Conservation (phyloP, 2,113 vertebrate species). For the Sceloporus undulatus region DNA sequence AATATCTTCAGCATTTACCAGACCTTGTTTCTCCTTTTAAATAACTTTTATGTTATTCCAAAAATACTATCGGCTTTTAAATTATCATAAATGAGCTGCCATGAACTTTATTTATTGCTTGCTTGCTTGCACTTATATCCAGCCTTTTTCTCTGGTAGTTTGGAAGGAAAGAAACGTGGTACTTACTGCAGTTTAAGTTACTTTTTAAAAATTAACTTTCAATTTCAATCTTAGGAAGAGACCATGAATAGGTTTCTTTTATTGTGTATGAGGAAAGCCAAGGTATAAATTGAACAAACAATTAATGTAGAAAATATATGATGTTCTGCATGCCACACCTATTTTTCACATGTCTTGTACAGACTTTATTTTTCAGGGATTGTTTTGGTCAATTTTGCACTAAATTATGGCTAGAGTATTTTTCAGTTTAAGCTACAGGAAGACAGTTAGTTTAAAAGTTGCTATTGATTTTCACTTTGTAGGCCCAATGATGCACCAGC, state of each 20-base stretch:
- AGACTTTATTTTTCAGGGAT: background rate
- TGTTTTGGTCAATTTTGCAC: background rate
- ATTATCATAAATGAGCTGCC: too few relatives aligned
- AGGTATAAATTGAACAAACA: too few relatives aligned
- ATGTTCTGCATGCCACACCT: background rate
- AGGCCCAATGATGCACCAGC: constrained; percentile 99
- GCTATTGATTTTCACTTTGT: constrained; percentile 12
- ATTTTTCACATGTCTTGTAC: background rate
- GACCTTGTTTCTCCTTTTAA: background rate
- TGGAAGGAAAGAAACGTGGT: too few relatives aligned
- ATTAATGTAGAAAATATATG: too few relatives aligned
- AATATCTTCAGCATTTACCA: background rate
- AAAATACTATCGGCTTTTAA: background rate
- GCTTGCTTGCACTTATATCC: too few relatives aligned
- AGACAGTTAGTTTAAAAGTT: background rate
- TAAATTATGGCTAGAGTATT: background rate
- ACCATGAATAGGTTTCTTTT: too few relatives aligned
- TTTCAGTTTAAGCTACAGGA: background rate
- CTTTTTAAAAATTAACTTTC: too few relatives aligned
- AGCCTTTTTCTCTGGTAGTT: too few relatives aligned
- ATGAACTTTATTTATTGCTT: too few relatives aligned
- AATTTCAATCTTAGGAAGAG: too few relatives aligned
- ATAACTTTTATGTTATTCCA: background rate
- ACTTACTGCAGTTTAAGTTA: too few relatives aligned
- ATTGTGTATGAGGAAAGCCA: too few relatives aligned